These are phyloP conservation scores for Todiramphus saurophagus DNA, from an alignment of 2,113 vertebrate species.

Conservation along the genomic window DNA sequence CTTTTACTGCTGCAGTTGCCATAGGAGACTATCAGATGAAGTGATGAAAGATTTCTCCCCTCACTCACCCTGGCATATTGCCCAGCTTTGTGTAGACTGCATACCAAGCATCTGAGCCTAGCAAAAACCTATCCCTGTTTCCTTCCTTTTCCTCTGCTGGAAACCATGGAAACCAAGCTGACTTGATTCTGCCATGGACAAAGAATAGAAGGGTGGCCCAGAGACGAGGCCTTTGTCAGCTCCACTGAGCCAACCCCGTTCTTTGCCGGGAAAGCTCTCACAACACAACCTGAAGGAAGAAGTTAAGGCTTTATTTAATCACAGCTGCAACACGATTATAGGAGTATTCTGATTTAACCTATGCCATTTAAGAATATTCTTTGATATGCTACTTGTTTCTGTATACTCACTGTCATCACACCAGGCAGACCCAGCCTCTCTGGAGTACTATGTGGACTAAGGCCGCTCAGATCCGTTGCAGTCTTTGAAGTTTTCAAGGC, in stretches of 20 bases:
- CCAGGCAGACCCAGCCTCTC: neutral
- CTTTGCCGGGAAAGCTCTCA: neutral
- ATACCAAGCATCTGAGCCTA: conserved; percentile 26
- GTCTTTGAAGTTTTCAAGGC: neutral
- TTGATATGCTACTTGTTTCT: neutral
- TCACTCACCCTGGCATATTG: neutral
- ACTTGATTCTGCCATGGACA: neutral
- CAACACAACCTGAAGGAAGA: neutral
- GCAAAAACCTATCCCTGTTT: conserved; percentile 33
- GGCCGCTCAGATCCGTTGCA: neutral
- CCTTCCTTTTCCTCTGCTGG: neutral
- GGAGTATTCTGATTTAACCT: neutral
- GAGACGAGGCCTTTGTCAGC: neutral
- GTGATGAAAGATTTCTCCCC: conserved; percentile 37
- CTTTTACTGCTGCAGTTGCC: conserved; percentile 48
- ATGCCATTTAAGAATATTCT: neutral
- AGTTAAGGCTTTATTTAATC: neutral
- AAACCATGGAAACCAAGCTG: conserved; percentile 56
- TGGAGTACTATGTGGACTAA: neutral
- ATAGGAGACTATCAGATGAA: conserved; percentile 58
- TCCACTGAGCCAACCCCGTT: neutral
- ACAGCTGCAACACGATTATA: neutral
- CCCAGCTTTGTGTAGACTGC: conserved; percentile 16
- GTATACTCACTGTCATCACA: neutral
- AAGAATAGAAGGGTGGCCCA: neutral